Evolutionary conservation across 2,888 invertebrate species (phyloP).

Genomic region (Coelinius sp.): DNA sequence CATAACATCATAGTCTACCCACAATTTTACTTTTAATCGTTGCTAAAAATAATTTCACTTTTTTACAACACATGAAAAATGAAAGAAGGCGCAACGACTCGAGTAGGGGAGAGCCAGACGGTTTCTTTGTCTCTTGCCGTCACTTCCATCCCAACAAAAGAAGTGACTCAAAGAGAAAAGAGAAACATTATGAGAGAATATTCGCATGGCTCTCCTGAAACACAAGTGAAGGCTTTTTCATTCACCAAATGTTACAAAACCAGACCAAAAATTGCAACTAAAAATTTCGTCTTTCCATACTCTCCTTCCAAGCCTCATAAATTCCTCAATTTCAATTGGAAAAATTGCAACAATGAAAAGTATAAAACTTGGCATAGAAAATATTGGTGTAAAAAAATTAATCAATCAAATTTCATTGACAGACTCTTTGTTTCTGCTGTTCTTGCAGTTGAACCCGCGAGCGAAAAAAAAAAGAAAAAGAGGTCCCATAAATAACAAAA

Average conservation of each 20-base stretch:
- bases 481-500: background rate
- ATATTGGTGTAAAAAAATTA: background rate
- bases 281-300: background rate
- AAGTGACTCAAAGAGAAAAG: constrained; percentile 28
- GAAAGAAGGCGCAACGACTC: constrained; percentile 24
- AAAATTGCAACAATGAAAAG: no score
- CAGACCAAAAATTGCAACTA: background rate
- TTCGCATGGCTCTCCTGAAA: constrained; percentile 6
- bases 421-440: background rate
- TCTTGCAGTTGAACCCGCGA: background rate
- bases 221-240: background rate
- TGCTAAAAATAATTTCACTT: constrained; percentile 26
- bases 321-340: background rate
- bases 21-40: background rate
- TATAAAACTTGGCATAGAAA: background rate
- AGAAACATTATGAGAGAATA: background rate
- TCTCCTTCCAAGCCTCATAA: no score
- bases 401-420: background rate
- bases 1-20: constrained; percentile 1
- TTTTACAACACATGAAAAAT: constrained; percentile 3
- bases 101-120: constrained; percentile 28
- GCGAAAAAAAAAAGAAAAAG: background rate
- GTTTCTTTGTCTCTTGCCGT: constrained; percentile 28
- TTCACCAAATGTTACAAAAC: constrained; percentile 15
- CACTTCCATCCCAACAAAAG: constrained; percentile 38